phyloP scores from a whole-genome alignment of 1,140 invertebrate genomes.

The Drosophila willistoni region DNA sequence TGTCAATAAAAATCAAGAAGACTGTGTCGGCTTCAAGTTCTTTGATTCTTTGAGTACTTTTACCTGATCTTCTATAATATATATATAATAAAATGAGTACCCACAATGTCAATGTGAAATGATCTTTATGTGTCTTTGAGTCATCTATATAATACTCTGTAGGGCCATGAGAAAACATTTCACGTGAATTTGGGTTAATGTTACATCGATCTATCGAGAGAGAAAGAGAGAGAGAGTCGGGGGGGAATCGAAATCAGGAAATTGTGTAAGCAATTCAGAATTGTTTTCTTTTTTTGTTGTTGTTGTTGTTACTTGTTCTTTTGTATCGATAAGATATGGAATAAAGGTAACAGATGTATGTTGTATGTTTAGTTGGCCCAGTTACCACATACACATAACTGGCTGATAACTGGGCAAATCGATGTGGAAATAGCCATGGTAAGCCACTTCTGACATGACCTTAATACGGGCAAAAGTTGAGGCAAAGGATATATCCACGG shows the following conservation, averaged over 20 bases:
- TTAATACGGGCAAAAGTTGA: neutral
- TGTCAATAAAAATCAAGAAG: neutral
- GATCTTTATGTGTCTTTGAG: neutral
- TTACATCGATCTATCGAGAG: neutral
- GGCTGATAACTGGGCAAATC: conserved; percentile 5
- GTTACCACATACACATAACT: neutral
- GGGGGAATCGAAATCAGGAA: neutral
- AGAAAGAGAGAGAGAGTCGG: neutral
- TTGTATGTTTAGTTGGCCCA: neutral
- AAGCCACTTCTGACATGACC: neutral
- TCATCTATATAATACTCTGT: neutral
- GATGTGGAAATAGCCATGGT: conserved; percentile 4
- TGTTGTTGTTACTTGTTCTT: neutral
- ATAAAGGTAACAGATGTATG: neutral
- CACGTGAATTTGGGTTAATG: neutral
- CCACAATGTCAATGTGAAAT: too few species aligned
- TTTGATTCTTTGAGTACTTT: neutral
- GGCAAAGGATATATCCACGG: neutral
- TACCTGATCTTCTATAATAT: neutral
- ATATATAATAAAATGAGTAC: neutral
- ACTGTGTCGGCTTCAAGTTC: neutral
- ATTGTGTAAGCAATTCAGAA: conserved; percentile 6
- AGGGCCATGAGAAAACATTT: neutral
- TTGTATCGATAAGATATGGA: conserved; percentile 1
- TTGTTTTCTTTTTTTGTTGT: neutral